Evolutionary conservation across 2,888 invertebrate genomes (phyloP), one percentile per base, ranked within the genome.

Genomic region (Brachynemurus nebulosus): DNA sequence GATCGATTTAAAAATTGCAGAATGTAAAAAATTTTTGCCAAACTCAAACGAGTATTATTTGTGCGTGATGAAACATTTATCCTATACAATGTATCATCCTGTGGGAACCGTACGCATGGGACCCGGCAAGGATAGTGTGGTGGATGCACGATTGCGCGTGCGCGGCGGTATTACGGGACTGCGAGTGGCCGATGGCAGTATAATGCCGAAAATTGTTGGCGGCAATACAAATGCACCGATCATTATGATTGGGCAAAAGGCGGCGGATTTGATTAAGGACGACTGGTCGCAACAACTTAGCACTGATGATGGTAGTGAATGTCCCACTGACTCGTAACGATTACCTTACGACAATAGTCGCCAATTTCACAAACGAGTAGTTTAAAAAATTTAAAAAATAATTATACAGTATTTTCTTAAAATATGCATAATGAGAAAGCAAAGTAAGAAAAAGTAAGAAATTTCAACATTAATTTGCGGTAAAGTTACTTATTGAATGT

Each of bases 1-100:
- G 3, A 59, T 74, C 40, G 72, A 70, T 23, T 66, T 66, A 2
- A 61, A 66, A 3, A 66, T 68, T 46, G 69, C 70, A 0, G 70
- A 68, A 38, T 77, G 76, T 51, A 45, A 45, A 4, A 35, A 45
- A 0, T 59, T 61, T 7, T 52, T 59, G 8, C 66, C 67, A 40
- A 59, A 55, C 1, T 59, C 60, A 5, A 67, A 69, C 39, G 65
- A 67, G 9, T 74, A 72, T 49, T 72, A 69, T 68, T 60, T 62
- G 6, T 74, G 74, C 48, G 63, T 63, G 1, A 59, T 68, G 6
- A 50, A 53, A 19, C 53, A 57, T 23, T 42, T 59, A 7, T 53
- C 48, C 1, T 50, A 55, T 2, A 58, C 58, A 1, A 7, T 57
- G 4, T 59, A 56, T 44, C 61, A 62, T 50, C 58, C 54, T 1